Base-by-base conservation (phyloP, 2,797 vertebrate species). In the Xerus rutilus region DNA sequence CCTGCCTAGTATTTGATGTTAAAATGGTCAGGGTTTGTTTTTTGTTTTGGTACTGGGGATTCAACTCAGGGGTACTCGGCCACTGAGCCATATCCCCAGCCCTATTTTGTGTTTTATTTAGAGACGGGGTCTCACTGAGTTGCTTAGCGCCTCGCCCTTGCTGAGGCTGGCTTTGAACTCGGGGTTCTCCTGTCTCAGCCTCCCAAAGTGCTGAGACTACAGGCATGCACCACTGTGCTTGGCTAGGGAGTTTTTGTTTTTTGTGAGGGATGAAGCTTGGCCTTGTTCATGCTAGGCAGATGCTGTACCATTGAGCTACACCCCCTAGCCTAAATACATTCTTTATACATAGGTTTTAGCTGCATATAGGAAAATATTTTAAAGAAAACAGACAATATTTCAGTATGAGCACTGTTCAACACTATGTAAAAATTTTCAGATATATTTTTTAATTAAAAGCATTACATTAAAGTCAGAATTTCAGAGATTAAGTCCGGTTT, bases 341-440 rank as follows among this genome's bases (percentile, higher is more conserved):
- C 57, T 83, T 39, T 70, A 52, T 45, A 64, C 11, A 21, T 65
- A 65, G 28, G 7, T 64, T 91, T 69, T 72, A 70, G 73, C 18
- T 67, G 13, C 78, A 25, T 32, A 1, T 77, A 77, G 54, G 54
- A 82, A 85, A 83, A 69, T 86, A 39, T 20, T 92, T 84, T 64
- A 91, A 47, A 15, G 13, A 88, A 90, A 81, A 86, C 13, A 43
- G 65, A 47, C 74, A 77, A 72, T 62, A 23, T 91, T 93, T 90
- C 91, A 88, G 23, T 52, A 76, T 54, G 57, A 82, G 23, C 18
- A 20, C 18, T 93, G 78, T 90, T 85, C 15, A 88, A 49, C 25
- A 89, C 28, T 52, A 1, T 86, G 17, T 43, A 59, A 93, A 72
- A 77, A 72, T 77, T 93, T 94, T 85, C 43, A 54, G 52, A 76